phyloP scores from a whole-genome alignment of 2,797 vertebrate genomes.

The Anisognathus igniventris region DNA sequence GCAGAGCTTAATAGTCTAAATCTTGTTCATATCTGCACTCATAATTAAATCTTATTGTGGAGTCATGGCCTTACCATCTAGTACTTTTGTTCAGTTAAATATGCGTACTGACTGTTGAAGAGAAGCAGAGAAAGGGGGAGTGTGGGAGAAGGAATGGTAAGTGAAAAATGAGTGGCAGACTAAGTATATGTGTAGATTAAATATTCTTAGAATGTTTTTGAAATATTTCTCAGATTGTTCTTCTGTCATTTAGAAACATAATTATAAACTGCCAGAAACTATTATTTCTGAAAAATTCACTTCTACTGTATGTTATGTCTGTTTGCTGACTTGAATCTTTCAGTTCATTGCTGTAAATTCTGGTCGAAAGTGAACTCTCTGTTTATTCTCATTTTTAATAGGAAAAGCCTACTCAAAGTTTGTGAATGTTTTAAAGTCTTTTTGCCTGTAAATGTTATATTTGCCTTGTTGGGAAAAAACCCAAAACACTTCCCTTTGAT shows the following conservation, averaged over 20 bases:
- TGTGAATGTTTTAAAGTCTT: not conserved
- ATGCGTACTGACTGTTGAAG: slow-evolving; percentile 39
- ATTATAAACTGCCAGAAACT: not conserved
- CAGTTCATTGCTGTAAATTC: not conserved
- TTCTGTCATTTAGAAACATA: not conserved
- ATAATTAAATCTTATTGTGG: slow-evolving; percentile 78
- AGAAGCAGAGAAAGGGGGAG: slow-evolving; percentile 40
- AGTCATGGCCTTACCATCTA: slow-evolving; percentile 70
- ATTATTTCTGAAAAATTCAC: not conserved
- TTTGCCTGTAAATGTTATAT: not conserved
- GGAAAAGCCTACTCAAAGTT: not conserved
- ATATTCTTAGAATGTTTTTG: not conserved
- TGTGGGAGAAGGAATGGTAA: not conserved
- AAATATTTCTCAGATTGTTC: not conserved
- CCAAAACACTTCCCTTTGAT: not conserved
- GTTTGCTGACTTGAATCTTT: not conserved
- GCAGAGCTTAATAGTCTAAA: slow-evolving; percentile 75
- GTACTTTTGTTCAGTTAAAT: slow-evolving; percentile 60
- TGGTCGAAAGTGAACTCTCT: not conserved
- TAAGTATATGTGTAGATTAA: not conserved
- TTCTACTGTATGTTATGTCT: not conserved
- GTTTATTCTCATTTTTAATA: not conserved
- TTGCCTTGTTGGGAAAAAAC: not conserved
- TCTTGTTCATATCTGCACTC: slow-evolving; percentile 77
- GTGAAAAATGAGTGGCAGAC: slow-evolving; percentile 1